Conservation (phyloP, 2,113 vertebrate species). For the Urocitellus parryii region DNA sequence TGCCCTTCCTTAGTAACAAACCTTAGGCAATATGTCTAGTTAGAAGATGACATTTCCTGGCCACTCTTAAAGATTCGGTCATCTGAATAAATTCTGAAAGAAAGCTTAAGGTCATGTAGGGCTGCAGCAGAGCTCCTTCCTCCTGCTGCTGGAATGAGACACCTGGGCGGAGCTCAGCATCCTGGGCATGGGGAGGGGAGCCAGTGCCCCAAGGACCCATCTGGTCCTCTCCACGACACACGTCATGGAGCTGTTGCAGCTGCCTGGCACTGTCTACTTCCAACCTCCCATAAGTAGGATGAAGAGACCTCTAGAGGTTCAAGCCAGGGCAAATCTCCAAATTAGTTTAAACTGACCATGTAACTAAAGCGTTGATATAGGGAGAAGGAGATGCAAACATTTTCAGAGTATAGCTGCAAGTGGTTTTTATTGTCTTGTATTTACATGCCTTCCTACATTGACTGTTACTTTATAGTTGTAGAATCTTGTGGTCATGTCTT, state of each 20-base stretch:
- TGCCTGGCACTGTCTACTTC: background rate
- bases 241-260: background rate
- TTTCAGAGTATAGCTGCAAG: background rate
- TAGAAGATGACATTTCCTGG: background rate
- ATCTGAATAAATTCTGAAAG: background rate
- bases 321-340: background rate
- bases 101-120: background rate
- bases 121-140: background rate
- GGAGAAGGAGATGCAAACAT: background rate
- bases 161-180: background rate
- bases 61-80: background rate
- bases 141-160: background rate
- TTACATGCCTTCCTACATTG: background rate
- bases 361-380: background rate
- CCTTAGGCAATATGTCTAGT: background rate
- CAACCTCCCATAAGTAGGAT: background rate
- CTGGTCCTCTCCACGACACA: background rate
- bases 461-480: background rate
- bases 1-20: background rate
- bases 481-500: background rate
- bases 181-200: background rate
- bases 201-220: background rate
- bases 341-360: background rate
- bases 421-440: background rate
- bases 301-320: background rate